Base-by-base conservation (phyloP, 2,888 invertebrate species). In the Folsomia manolachei region DNA sequence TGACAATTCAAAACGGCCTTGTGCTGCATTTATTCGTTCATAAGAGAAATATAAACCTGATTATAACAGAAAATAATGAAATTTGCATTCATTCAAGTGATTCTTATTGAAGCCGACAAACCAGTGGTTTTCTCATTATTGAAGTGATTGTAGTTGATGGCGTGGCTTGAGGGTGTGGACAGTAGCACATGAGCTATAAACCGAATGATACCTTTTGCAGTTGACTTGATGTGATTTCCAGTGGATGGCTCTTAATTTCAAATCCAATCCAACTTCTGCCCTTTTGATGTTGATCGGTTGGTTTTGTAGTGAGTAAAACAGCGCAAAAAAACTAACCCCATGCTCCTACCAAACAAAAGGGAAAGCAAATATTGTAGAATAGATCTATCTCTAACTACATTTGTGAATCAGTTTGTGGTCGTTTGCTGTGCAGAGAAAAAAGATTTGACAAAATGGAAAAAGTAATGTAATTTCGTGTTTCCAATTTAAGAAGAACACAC, bases 361-460 rank as follows among this genome's bases (percentile, higher is more conserved):
- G n/a, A n/a, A n/a, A 39, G 39, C 39, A 39, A 39, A 39, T 39
- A 39, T 39, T 39, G 39, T 14, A 39, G 4, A 9, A 39, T 39
- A 39, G 39, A 39, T 39, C 14, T 39, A 14, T n/a, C 7, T 39
- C 7, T 9, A 39, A 39, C 39, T 39, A 14, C 39, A 39, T 39
- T 39, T 39, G 39, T 39, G 39, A 39, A n/a, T n/a, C n/a, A n/a
- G n/a, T n/a, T n/a, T n/a, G 39, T 39, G 14, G 39, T 39, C 4
- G 14, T 39, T 39, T 39, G 39, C 14, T 39, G 7, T 9, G 39
- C 14, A 39, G 39, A n/a, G n/a, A n/a, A n/a, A 2, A 27, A 64
- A 64, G 64, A 64, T 64, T 64, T 64, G 26, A 64, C 27, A 25
- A 64, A 26, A 64, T 64, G 64, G 27, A n/a, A 26, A 64, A 27